Percentiles rank a stretch among this genome's conserved stretches.
Conservation (phyloP, 1,140 invertebrate species). For the Calephelis nemesis region DNA sequence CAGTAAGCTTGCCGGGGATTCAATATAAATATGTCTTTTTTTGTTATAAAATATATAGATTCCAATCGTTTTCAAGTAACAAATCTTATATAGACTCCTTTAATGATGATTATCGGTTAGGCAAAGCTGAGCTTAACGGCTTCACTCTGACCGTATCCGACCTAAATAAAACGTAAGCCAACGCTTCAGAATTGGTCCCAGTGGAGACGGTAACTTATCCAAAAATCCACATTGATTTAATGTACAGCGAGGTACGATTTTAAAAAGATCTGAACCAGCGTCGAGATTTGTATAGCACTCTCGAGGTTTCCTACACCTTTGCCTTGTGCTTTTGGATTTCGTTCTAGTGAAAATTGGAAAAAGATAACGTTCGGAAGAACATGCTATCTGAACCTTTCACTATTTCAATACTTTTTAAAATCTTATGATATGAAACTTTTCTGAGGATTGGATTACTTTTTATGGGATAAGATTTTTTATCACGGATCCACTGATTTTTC, state of each 20-base stretch:
- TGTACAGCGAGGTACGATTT: constrained; percentile 39
- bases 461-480: too few species aligned
- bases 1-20: too few species aligned
- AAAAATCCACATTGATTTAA: constrained; percentile 65
- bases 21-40: too few species aligned
- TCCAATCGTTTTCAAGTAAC: too few species aligned
- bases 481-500: too few species aligned
- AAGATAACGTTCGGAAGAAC: neutral
- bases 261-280: constrained; percentile 34
- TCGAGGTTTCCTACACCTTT: constrained; percentile 43
- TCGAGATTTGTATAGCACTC: constrained; percentile 33
- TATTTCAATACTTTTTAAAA: too few species aligned
- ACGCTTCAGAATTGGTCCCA: constrained; percentile 53
- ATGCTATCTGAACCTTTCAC: neutral
- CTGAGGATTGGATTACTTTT: too few species aligned
- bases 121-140: neutral
- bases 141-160: neutral
- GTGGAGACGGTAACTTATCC: constrained; percentile 51
- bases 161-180: constrained; percentile 44
- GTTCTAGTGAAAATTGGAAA: constrained; percentile 8
- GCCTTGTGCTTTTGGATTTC: constrained; percentile 10
- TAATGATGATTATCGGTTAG: neutral
- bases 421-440: too few species aligned
- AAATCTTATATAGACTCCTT: too few species aligned
- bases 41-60: too few species aligned